A percentile compares a stretch with the other conserved stretches of the same genome.
These are phyloP conservation scores for Platyrinchus mystaceus DNA, from an alignment of 2,797 vertebrate genomes.

Conservation along the genomic window DNA sequence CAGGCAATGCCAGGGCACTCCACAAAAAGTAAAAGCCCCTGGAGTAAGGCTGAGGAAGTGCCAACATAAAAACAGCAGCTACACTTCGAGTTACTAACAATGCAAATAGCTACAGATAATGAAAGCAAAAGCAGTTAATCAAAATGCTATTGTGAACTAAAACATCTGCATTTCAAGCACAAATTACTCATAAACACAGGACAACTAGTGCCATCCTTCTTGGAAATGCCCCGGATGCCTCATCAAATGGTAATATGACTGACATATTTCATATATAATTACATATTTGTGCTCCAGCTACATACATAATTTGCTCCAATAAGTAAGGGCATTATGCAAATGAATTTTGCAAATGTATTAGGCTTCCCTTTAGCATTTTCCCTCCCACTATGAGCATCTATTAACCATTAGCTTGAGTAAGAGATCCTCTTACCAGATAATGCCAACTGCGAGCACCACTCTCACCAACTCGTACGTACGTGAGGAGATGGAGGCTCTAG, in stretches of 20 bases:
- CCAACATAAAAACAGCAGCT: not conserved
- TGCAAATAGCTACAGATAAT: not conserved
- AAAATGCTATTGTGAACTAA: conserved; percentile 86
- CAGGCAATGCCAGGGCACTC: conserved; percentile 78
- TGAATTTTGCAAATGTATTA: not conserved
- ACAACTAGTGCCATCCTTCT: not conserved
- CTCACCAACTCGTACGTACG: conserved; percentile 84
- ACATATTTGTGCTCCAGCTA: not conserved
- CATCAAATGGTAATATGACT: not conserved
- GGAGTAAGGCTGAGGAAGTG: conserved; percentile 81
- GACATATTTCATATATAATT: not conserved
- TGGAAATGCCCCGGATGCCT: not conserved
- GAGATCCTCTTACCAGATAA: not conserved
- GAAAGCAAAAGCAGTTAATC: conserved; percentile 36
- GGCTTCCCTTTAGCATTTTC: not conserved
- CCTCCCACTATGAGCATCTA: not conserved
- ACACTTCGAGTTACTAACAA: not conserved
- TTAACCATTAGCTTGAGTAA: not conserved
- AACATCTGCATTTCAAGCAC: conserved; percentile 77
- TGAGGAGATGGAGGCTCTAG: conserved; percentile 82
- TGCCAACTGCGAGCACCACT: conserved; percentile 64
- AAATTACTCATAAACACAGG: not conserved
- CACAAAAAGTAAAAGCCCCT: conserved; percentile 60
- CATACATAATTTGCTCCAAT: not conserved
- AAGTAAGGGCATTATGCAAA: conserved; percentile 21